Evolutionary conservation across 2,888 invertebrate genomes (phyloP), one percentile per base, ranked within the genome.

Genomic region (Leistus spinibarbis): DNA sequence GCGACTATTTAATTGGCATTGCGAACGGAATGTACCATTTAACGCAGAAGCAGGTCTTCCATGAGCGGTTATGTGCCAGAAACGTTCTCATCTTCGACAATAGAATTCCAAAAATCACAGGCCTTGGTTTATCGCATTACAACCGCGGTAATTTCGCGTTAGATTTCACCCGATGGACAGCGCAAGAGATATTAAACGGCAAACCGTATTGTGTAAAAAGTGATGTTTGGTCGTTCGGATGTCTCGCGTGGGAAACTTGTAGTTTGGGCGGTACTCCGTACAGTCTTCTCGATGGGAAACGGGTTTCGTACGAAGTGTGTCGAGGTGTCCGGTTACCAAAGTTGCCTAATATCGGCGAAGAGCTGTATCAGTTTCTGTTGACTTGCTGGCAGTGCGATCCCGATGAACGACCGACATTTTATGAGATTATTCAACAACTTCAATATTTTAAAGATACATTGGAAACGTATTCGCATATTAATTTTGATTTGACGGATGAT

Each of bases 341-440:
- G 82, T 89, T 94, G 0, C 88, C 89, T 1, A 93, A 93, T 82
- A 90, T 93, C 23, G 92, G 90, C 20, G 93, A 93, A 82, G 93
- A 93, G 79, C 85, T 95, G 24, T 95, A 95, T 84, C 95, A 95
- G 84, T 85, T 95, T 74, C 91, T 95, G 86, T 86, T 93, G 62
- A 92, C 94, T 81, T 95, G 95, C 82, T 96, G 95, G 95, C 93
- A 94, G 82, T 85, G 91, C 16, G 94, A 95, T 84, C 90, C 91
- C 10, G 93, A 93, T 76, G 95, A 96, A 82, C 88, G 95, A 79
- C 95, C 94, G 0, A 87, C 89, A 9, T 94, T 94, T 81, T 86
- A 89, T 2, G 89, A 90, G 76, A 86, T 94, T 54, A 73, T 81
- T 22, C 80, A 81, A 71, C 77, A 78, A 71, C 76, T 82, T 64